Base-by-base conservation (phyloP, 2,888 invertebrate genomes). In the Busseola fusca region DNA sequence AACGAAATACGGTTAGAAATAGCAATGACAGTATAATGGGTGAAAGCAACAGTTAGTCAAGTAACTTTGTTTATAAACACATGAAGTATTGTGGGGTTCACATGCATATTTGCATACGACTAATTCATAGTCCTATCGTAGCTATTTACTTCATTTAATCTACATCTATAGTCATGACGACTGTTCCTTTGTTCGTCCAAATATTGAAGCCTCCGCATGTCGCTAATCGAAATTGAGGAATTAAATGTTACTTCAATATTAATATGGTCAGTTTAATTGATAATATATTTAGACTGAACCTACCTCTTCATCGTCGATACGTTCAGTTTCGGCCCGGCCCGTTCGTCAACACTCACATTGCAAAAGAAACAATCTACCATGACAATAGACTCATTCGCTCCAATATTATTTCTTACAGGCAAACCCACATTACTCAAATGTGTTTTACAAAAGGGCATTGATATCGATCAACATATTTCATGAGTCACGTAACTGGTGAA, bases 41-140 rank as follows among this genome's bases (percentile, higher is more conserved):
- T 90, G 87, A 89, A 92, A 92, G 93, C 92, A 90, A 90, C 76
- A 89, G 93, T 95, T 94, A 93, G 94, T 94, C 93, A 92, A 90
- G 93, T 95, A 94, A 95, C 94, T 94, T 95, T 95, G 95, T 95
- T 95, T 95, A 95, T 94, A 91, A 95, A 95, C 95, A 95, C 95
- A 95, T 95, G 95, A 95, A 95, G 94, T 95, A 94, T 90, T 90
- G 88, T 91, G 91, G 93, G 93, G 89, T 89, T 87, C 87, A 87
- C 95, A 95, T 95, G 95, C 95, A 93, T 86, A 86, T 89, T 90
- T 90, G 92, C 92, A 91, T 91, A 90, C 91, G 90, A 88, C 93
- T 94, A 93, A 87, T 82, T 80, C 73, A 83, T 81, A 82, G 80
- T 88, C 90, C 87, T 91, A 90, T 90, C 89, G 83, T 89, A 88